Percentiles rank a stretch among this genome's conserved stretches.
phyloP scores from a whole-genome alignment of 2,888 invertebrate genomes.

The Petrophora chlorosata region DNA sequence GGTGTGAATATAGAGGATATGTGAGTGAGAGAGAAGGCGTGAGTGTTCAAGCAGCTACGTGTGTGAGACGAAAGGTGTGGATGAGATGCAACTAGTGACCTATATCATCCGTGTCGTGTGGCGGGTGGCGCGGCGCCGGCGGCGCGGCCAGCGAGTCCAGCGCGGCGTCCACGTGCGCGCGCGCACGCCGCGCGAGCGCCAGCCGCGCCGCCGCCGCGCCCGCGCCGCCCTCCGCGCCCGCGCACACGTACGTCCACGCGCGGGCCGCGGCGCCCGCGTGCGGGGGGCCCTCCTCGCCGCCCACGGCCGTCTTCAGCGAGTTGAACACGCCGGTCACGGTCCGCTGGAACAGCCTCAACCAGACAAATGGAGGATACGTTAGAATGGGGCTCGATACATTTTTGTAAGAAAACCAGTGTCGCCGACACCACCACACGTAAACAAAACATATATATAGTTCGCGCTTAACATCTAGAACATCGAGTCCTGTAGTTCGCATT shows the following conservation, averaged over 20 bases:
- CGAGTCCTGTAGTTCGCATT: too few species aligned
- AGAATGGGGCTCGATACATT: too few species aligned
- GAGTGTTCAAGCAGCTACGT: too few species aligned
- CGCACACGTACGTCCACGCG: conserved; percentile 67
- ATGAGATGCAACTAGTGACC: conserved; percentile 43
- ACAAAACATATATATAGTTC: too few species aligned
- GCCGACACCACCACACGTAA: too few species aligned
- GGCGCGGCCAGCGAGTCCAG: conserved; percentile 65
- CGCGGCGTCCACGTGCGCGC: conserved; percentile 17
- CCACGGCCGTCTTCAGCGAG: conserved; percentile 88
- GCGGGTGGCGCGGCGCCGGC: conserved; percentile 18
- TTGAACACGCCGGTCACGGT: conserved; percentile 92
- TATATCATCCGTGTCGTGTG: conserved; percentile 63
- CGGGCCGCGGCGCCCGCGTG: conserved; percentile 55
- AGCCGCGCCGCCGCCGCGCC: conserved; percentile 59
- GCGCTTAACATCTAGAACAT: too few species aligned
- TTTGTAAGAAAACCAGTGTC: too few species aligned
- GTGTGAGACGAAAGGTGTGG: neutral
- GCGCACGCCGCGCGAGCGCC: conserved; percentile 48
- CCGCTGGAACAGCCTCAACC: conserved; percentile 86
- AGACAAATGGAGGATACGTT: too few species aligned
- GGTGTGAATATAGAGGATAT: too few species aligned
- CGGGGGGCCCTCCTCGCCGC: conserved; percentile 62
- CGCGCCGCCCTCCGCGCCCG: conserved; percentile 51
- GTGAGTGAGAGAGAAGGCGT: too few species aligned